A percentile compares a stretch with the other conserved stretches of the same genome.
These are phyloP conservation scores for Pipra filicauda DNA, from an alignment of 2,113 vertebrate genomes.

Conservation along the genomic window DNA sequence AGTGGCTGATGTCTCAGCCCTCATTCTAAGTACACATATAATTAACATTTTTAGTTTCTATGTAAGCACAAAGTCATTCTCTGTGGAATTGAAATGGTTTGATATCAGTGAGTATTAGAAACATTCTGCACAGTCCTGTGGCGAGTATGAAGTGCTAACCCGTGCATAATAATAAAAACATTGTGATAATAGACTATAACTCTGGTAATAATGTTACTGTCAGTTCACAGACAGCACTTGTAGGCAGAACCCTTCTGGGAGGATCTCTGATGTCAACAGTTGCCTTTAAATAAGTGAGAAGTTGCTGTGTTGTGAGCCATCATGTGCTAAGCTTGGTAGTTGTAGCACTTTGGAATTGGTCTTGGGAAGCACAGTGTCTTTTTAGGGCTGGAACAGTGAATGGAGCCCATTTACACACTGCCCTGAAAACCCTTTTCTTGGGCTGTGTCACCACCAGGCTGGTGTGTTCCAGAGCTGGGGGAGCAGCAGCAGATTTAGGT, in stretches of 20 bases:
- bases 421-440: background rate
- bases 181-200: background rate
- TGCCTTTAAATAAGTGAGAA: background rate
- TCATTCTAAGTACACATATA: background rate
- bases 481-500: background rate
- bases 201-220: background rate
- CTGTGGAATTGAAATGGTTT: background rate
- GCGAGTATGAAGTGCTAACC: background rate
- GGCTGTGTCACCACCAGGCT: background rate
- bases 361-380: conserved; percentile 1
- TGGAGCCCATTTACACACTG: background rate
- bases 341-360: background rate
- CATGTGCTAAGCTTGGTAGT: background rate
- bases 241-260: conserved; percentile 13
- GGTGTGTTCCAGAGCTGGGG: background rate
- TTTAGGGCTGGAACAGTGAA: background rate
- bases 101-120: background rate
- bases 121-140: background rate
- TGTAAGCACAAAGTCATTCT: background rate
- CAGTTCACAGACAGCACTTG: background rate
- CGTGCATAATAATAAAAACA: background rate
- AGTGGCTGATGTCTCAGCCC: background rate
- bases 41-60: background rate
- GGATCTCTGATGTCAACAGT: background rate
- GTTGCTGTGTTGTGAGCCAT: background rate